Base-by-base conservation (phyloP, 2,888 invertebrate genomes). In the Koerneria pararmatus region DNA sequence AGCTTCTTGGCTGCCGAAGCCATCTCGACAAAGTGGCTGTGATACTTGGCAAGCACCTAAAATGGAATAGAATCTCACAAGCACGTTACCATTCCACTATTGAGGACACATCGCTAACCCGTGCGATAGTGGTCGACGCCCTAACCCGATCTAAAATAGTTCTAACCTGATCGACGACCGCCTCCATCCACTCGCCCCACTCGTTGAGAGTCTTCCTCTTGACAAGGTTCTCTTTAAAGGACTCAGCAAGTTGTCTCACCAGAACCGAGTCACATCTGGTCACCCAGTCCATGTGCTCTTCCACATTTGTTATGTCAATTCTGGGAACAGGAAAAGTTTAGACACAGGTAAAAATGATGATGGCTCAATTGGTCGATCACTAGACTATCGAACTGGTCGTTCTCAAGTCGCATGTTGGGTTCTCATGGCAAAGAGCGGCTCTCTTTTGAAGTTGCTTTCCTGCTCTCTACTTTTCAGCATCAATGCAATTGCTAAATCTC, bases 181-280 rank as follows among this genome's bases (percentile, higher is more conserved):
- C 88, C 84, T 95, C 95, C 79, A 98, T 87, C 98, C 98, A 99
- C 62, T 89, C 88, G 32, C 95, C 95, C 98, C 98, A 99, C 84
- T 95, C 92, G 85, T 95, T 95, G 76, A 98, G 87, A 1, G 92
- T 90, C 79, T 92, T 92, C 85, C 93, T 93, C 69, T 84, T 84
- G 82, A 93, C 92, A 53, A 77, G 69, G 59, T 93, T 86, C 0
- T 92, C 92, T n/a, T 90, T 88, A 49, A 70, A 71, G 22, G 64
- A 64, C 1, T 64, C 64, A 1, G 56, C 46, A 1, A 64, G 51
- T 5, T 58, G 57, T 15, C 58, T 32, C 1, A 65, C 58, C 19
- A 58, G 32, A 8, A 22, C n/a, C 0, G 58, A 24, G 27, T 65
- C 65, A 29, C 65, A 65, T 58, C 65, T 35, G 84, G 95, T 97